A percentile compares a stretch with the other conserved stretches of the same genome.
phyloP scores from a whole-genome alignment of 2,888 invertebrate species.

The Hofmannophila pseudospretella region DNA sequence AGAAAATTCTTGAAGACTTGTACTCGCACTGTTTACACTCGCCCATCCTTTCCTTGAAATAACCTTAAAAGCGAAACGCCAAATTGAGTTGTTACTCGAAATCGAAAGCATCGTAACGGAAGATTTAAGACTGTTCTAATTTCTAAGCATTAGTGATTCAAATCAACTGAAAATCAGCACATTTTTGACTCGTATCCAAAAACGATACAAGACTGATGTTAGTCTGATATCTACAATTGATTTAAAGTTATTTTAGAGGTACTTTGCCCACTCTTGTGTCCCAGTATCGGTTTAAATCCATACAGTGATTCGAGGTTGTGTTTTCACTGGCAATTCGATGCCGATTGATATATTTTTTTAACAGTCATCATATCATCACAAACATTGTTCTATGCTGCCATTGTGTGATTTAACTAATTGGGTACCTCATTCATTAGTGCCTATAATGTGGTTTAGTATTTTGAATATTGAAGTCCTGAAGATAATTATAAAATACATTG shows the following conservation, averaged over 20 bases:
- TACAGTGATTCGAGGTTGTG: no score
- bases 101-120: conserved; percentile 11
- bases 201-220: conserved; percentile 55
- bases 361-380: no score
- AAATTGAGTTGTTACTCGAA: conserved; percentile 12
- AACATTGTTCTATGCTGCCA: no score
- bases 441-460: no score
- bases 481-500: no score
- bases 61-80: conserved; percentile 10
- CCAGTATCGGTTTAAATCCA: background rate
- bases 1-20: conserved; percentile 13
- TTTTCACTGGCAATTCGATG: no score
- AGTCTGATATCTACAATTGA: conserved; percentile 45
- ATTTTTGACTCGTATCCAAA: conserved; percentile 18
- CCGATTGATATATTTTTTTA: no score
- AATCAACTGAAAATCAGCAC: background rate
- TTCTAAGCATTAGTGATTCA: conserved; percentile 11
- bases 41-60: conserved; percentile 4
- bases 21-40: conserved; percentile 11
- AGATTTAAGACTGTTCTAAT: conserved; percentile 21
- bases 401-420: no score
- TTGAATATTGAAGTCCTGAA: no score
- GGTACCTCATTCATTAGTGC: no score
- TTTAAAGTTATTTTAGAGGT: conserved; percentile 13
- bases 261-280: background rate